phyloP scores from a whole-genome alignment of 2,888 invertebrate genomes.

The Phengaris arion region DNA sequence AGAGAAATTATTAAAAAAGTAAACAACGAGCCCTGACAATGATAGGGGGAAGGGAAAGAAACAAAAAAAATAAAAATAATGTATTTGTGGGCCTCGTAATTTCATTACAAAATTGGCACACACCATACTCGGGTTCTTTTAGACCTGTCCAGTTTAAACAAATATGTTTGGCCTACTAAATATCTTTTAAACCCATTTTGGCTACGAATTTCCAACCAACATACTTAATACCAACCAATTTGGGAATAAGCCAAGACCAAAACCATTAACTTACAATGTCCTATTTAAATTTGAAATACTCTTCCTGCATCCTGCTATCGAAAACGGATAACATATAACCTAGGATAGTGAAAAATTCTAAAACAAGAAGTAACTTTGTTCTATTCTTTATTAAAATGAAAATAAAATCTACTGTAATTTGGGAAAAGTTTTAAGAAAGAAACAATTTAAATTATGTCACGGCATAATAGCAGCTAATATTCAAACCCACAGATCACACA shows the following conservation, averaged over 20 bases:
- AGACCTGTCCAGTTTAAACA: constrained; percentile 8
- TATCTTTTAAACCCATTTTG: constrained; percentile 16
- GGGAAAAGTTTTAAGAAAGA: too few species aligned
- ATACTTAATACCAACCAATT: constrained; percentile 1
- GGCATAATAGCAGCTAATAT: not conserved
- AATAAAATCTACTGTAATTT: too few species aligned
- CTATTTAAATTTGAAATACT: constrained; percentile 13
- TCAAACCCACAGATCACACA: not conserved
- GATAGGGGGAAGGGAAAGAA: too few species aligned
- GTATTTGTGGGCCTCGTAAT: not conserved
- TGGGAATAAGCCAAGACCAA: constrained; percentile 11
- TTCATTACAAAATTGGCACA: constrained; percentile 7
- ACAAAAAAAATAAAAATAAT: too few species aligned
- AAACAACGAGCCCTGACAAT: too few species aligned
- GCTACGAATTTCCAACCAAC: not conserved
- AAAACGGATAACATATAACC: not conserved
- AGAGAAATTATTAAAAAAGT: too few species aligned
- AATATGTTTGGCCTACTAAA: constrained; percentile 9
- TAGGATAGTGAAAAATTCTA: not conserved
- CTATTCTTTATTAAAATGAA: too few species aligned
- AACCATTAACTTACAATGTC: not conserved
- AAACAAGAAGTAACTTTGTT: too few species aligned
- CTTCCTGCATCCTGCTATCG: not conserved
- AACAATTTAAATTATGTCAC: not conserved
- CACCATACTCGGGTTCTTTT: not conserved